Percentiles rank a stretch among this genome's conserved stretches.
These are phyloP conservation scores for Amblyjoppa proteus DNA, from an alignment of 2,888 invertebrate genomes.

Conservation along the genomic window DNA sequence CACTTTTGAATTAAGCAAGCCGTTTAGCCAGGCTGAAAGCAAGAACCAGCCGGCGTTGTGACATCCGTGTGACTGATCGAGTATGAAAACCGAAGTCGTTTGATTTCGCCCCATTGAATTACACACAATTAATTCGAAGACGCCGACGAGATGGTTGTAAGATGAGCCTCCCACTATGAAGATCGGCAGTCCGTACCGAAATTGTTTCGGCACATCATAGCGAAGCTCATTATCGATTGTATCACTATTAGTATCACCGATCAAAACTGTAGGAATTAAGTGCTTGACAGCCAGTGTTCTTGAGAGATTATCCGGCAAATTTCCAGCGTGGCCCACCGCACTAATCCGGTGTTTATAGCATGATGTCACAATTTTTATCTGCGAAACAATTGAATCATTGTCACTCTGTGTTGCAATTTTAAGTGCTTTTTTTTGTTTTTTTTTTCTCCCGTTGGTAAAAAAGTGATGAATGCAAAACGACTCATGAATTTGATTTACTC, in stretches of 20 bases:
- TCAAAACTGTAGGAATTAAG: neutral
- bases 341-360: neutral
- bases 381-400: neutral
- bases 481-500: too few relatives aligned
- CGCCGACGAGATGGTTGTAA: neutral
- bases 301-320: neutral
- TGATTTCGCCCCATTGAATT: constrained; percentile 1
- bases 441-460: too few relatives aligned
- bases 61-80: neutral
- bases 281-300: neutral
- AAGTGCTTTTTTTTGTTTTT: too few relatives aligned
- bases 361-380: neutral
- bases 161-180: neutral
- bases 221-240: too few relatives aligned
- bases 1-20: constrained; percentile 1
- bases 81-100: neutral
- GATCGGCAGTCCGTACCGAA: neutral
- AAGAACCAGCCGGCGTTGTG: neutral
- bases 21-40: neutral
- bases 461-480: too few relatives aligned
- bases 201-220: too few relatives aligned
- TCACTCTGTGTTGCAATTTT: neutral
- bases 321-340: neutral
- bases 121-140: neutral
- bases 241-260: neutral